Percentiles rank a stretch among this genome's conserved stretches.
Evolutionary conservation across 1,140 invertebrate species (phyloP).

Genomic region (Heterodera schachtii): DNA sequence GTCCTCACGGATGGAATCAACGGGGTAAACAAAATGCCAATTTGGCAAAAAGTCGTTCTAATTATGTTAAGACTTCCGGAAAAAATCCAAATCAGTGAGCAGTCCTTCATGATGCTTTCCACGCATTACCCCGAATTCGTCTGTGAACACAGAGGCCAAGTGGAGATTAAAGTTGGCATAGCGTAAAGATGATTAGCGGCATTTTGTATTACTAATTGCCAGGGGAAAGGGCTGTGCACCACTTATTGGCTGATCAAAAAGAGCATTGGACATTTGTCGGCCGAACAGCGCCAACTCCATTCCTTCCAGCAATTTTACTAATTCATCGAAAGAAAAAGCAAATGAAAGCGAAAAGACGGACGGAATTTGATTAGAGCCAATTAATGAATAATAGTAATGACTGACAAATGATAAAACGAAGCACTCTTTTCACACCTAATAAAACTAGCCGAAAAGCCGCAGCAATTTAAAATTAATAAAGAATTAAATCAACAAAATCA

Average conservation of each 20-base stretch:
- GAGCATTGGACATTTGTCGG: slow-evolving; percentile 5
- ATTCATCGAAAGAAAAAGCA: neutral
- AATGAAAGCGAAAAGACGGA: neutral
- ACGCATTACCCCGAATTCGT: slow-evolving; percentile 50
- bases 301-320: slow-evolving; percentile 28
- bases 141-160: slow-evolving; percentile 50
- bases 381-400: too few species aligned
- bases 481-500: too few species aligned
- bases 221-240: slow-evolving; percentile 53
- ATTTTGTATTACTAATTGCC: slow-evolving; percentile 5
- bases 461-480: too few species aligned
- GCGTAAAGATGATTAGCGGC: slow-evolving; percentile 11
- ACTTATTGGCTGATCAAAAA: slow-evolving; percentile 51
- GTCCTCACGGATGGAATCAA: slow-evolving; percentile 82
- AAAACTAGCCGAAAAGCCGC: too few species aligned
- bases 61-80: slow-evolving; percentile 39
- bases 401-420: too few species aligned
- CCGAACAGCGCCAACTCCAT: slow-evolving; percentile 20
- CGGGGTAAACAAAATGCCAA: slow-evolving; percentile 32
- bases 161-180: slow-evolving; percentile 59
- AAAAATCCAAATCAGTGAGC: slow-evolving; percentile 61
- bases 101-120: slow-evolving; percentile 41
- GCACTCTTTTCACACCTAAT: too few species aligned
- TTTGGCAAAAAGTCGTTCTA: neutral
- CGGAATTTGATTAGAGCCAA: too few species aligned